phyloP scores from a whole-genome alignment of 2,888 invertebrate species.

The Pardosa pseudoannulata region DNA sequence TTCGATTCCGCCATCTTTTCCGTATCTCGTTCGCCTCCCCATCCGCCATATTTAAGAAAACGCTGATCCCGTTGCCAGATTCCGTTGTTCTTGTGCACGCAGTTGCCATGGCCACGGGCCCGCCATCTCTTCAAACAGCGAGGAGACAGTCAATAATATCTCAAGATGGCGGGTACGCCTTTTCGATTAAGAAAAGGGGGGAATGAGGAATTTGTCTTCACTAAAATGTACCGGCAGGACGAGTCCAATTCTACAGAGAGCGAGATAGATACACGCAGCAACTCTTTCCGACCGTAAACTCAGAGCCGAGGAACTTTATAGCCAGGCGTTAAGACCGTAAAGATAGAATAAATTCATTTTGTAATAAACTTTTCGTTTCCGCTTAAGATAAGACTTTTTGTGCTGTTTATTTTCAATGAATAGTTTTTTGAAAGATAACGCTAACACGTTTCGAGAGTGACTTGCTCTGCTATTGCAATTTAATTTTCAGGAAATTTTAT shows the following conservation, averaged over 20 bases:
- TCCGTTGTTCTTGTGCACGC: conserved; percentile 63
- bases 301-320: not conserved
- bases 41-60: conserved; percentile 72
- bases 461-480: not conserved
- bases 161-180: conserved; percentile 67
- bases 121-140: conserved; percentile 66
- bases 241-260: not conserved
- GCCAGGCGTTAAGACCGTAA: conserved; percentile 1
- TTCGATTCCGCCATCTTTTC: conserved; percentile 30
- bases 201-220: conserved; percentile 2
- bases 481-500: not conserved
- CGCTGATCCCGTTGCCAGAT: conserved; percentile 57
- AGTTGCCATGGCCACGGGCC: conserved; percentile 41
- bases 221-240: not conserved
- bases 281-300: conserved; percentile 15
- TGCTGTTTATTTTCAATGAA: not conserved
- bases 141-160: conserved; percentile 72
- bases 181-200: conserved; percentile 32
- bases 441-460: not conserved
- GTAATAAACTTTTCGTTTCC: conserved; percentile 19
- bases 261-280: conserved; percentile 1
- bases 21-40: conserved; percentile 50
- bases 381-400: not conserved
- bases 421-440: no score
- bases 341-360: conserved; percentile 15